Base-by-base conservation (phyloP, 2,888 invertebrate species). In the Agrotis exclamationis region DNA sequence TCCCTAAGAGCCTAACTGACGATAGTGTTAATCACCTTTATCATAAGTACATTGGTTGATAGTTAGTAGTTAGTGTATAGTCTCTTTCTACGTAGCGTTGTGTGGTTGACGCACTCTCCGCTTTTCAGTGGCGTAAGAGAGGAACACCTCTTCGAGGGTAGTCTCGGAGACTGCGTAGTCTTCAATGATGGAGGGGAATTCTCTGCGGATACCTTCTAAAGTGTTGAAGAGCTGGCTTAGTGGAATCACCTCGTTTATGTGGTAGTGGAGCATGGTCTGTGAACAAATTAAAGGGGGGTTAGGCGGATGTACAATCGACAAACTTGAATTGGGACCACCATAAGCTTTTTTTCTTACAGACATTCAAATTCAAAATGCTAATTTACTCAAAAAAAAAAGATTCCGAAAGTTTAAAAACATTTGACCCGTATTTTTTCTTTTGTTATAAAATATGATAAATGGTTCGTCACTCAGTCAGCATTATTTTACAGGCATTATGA, bases 141-240 rank as follows among this genome's bases (percentile, higher is more conserved):
- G 92, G 91, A 97, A 97, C 72, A 98, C 97, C 91, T 98, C 98
- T 90, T 98, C 98, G 28, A 98, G 94, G 0, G 98, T 98, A 13
- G 98, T 98, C 91, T 98, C 98, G 51, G 97, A 97, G 4, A 98
- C 97, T 0, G 97, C 97, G 91, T 98, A 98, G 93, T 98, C 98
- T 79, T 97, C 97, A 4, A 98, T 93, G 74, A 97, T 93, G 0
- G 78, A 24, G 0, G 94, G 90, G 84, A 92, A 91, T 14, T 85
- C 76, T 0, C 79, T 64, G 81, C 96, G 96, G 1, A 97, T 89
- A 0, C 86, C 76, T 83, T 98, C 97, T 79, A 98, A 96, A 57
- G 94, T 93, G 0, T 95, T 85, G 91, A 98, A 98, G 72, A 98
- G 95, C 28, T 96, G 92, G 70, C 94, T 93, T 85, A 97, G 97